Evolutionary conservation across 1,140 invertebrate species (phyloP).

Genomic region (Penaeus indicus): DNA sequence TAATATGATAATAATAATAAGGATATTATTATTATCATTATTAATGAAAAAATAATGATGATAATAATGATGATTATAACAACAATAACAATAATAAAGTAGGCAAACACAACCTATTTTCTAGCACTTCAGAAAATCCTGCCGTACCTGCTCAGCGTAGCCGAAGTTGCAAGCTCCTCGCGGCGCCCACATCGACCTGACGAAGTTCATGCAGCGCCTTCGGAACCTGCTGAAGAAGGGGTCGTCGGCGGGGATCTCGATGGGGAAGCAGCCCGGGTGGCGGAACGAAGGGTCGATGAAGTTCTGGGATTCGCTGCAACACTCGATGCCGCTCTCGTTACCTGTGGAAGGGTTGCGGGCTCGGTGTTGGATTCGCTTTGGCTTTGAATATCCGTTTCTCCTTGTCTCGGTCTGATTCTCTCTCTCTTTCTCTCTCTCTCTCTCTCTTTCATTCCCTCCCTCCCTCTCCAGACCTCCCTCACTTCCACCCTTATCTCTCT

Average conservation of each 20-base stretch:
- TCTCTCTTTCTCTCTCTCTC: no score
- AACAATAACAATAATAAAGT: background rate
- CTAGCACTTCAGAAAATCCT: background rate
- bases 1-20: no score
- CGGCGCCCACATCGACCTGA: constrained; percentile 77
- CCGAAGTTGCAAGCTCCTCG: constrained; percentile 64
- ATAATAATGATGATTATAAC: no score
- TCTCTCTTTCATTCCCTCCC: no score
- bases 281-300: constrained; percentile 35
- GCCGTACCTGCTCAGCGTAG: constrained; percentile 57
- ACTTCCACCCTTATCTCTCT: no score
- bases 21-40: no score
- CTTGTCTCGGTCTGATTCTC: no score
- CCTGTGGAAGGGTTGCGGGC: constrained; percentile 17
- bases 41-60: no score
- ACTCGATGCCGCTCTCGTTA: constrained; percentile 58
- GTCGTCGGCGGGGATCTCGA: constrained; percentile 86
- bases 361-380: background rate
- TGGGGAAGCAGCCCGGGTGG: constrained; percentile 81
- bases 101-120: background rate
- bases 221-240: constrained; percentile 80
- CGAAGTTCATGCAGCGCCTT: constrained; percentile 87
- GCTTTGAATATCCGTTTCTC: background rate
- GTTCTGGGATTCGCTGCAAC: constrained; percentile 40
- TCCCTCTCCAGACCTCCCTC: no score